These are phyloP conservation scores for Octopus bimaculoides DNA, from an alignment of 1,140 invertebrate species.

Conservation along the genomic window DNA sequence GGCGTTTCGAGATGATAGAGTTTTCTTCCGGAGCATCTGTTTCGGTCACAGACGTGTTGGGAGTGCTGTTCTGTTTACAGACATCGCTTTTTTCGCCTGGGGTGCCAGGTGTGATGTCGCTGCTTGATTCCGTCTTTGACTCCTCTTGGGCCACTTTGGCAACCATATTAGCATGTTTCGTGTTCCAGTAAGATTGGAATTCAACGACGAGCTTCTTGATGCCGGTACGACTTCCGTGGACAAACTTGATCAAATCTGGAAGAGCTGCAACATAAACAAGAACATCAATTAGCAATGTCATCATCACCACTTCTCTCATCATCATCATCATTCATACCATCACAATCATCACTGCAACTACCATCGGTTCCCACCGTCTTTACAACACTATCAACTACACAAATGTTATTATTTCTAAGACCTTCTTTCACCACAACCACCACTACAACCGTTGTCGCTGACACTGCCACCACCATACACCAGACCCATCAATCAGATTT, in stretches of 20 bases:
- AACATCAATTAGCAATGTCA: too few relatives aligned
- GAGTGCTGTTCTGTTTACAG: not conserved
- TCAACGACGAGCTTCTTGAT: conserved; percentile 66
- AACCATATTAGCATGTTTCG: conserved; percentile 58
- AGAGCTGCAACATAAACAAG: conserved; percentile 56
- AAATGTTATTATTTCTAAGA: not conserved
- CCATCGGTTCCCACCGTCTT: not conserved
- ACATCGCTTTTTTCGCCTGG: conserved; percentile 14
- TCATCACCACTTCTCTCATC: too few relatives aligned
- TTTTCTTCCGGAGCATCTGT: conserved; percentile 21
- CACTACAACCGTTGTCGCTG: not conserved
- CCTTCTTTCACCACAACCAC: not conserved
- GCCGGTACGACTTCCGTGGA: conserved; percentile 69
- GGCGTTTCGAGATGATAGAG: conserved; percentile 48
- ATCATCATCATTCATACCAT: not conserved
- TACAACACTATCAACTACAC: not conserved
- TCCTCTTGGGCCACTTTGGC: not conserved
- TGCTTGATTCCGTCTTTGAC: conserved; percentile 28
- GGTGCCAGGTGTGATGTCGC: conserved; percentile 3
- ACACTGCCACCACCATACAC: too few relatives aligned
- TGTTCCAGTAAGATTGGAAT: conserved; percentile 65
- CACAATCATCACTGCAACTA: not conserved
- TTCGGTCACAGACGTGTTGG: conserved; percentile 13
- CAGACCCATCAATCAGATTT: too few relatives aligned
- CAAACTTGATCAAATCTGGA: conserved; percentile 66